Percentiles rank a stretch among this genome's conserved stretches.
Conservation (phyloP, 1,140 invertebrate genomes). For the Bombus breviceps region DNA sequence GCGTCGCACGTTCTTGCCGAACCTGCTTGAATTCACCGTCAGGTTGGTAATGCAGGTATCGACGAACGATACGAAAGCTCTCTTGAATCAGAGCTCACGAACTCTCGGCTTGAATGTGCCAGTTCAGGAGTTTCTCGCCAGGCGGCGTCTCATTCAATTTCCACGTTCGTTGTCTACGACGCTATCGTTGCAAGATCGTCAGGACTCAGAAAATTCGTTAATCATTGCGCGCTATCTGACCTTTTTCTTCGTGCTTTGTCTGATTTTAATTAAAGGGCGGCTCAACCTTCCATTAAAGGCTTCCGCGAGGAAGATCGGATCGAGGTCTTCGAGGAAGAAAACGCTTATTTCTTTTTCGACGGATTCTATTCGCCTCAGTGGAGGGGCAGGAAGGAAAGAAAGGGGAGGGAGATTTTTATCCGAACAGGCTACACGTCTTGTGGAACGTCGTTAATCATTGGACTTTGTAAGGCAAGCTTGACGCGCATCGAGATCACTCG, state of each 20-base stretch:
- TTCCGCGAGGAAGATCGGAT: background rate
- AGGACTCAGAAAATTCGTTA: background rate
- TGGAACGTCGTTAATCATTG: constrained; percentile 10
- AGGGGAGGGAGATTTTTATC: background rate
- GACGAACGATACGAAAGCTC: background rate
- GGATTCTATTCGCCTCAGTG: background rate
- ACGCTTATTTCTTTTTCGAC: background rate
- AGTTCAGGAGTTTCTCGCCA: constrained; percentile 3
- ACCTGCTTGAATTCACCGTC: background rate
- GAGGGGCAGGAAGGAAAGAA: too few relatives aligned
- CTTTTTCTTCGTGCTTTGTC: background rate
- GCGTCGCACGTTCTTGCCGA: background rate
- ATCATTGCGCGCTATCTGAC: background rate
- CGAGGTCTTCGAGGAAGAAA: background rate
- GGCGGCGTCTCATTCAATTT: background rate
- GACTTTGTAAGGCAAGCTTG: background rate
- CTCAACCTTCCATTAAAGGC: background rate
- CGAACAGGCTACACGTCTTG: too few relatives aligned
- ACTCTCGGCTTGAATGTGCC: background rate
- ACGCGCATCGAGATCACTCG: constrained; percentile 40
- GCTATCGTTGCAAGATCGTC: background rate
- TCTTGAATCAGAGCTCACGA: background rate
- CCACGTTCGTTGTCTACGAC: background rate
- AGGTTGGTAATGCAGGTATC: constrained; percentile 26
- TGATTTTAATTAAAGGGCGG: background rate